Evolutionary conservation across 2,113 vertebrate genomes (phyloP).

Genomic region (Neotoma lepida): DNA sequence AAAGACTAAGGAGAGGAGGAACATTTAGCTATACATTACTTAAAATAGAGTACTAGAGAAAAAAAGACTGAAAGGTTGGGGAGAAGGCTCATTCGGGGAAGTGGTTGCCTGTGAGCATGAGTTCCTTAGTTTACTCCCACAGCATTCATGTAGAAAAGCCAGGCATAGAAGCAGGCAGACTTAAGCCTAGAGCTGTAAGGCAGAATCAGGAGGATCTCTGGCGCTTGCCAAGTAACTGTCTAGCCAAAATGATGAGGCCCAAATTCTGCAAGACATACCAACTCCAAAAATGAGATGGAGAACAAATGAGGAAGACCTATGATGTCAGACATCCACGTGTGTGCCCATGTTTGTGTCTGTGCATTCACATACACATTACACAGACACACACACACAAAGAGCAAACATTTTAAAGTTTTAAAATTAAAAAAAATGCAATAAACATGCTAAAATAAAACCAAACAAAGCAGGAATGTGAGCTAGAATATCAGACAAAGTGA

Average conservation of each 20-base stretch:
- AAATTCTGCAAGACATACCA: too few species aligned
- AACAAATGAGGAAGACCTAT: too few species aligned
- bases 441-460: neutral
- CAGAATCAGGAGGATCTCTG: neutral
- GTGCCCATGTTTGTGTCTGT: too few species aligned
- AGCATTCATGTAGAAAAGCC: too few species aligned
- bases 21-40: neutral
- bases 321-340: neutral
- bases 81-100: neutral
- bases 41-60: neutral
- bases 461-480: neutral
- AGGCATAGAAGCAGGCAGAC: too few species aligned
- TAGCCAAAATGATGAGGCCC: neutral
- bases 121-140: neutral
- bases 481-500: constrained; percentile 33
- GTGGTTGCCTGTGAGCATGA: neutral
- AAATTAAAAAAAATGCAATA: neutral
- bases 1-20: neutral
- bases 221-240: neutral
- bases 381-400: neutral
- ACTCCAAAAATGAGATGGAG: neutral
- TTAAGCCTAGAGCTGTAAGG: too few species aligned
- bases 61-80: neutral
- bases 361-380: neutral
- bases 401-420: neutral